Evolutionary conservation across 2,113 vertebrate genomes (phyloP), one percentile per base, ranked within the genome.

Genomic region (Anoura caudifer): DNA sequence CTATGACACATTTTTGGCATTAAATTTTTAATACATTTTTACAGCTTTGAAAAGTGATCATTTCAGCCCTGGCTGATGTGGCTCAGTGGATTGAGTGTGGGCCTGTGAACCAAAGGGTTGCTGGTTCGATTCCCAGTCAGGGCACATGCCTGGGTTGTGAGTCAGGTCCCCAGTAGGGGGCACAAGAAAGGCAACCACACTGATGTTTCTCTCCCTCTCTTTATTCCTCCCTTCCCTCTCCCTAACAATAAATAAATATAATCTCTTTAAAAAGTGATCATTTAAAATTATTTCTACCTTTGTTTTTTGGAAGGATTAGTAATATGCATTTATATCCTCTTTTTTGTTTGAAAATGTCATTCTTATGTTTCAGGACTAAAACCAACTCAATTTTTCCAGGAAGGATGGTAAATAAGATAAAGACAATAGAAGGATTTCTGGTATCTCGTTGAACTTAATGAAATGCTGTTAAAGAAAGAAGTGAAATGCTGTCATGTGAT

Each of bases 321-420:
- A 22, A 12, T 7, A 75, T 20, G 13, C 8, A 82, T 73, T 81
- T 54, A 82, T 56, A 84, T 59, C 7, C 33, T 82, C 26, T 80
- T 31, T 16, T 54, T 56, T 87, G 10, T 92, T 94, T 52, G 61
- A 77, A 97, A 91, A 95, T 82, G 28, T 7, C 26, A 77, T 85
- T 93, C 26, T 79, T 5, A 87, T 80, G 11, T 93, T 77, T 90
- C 4, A 76, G 36, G 9, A n/a, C 15, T 67, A 63, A 31, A 88
- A 82, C 10, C 80, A 91, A 73, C 41, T 36, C 67, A 26, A 47
- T 87, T 93, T 94, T 95, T 91, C 36, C 16, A 28, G 50, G 22
- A 75, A 69, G 14, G 2, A 26, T 59, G 1, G 0, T 77, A 79
- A 73, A 72, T 72, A 86, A 61, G 43, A 90, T n/a, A 59, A 89